Evolutionary conservation across 53 echinoderm and acorn worm species (phyloP).

Genomic region (Hippasteria phrygiana): DNA sequence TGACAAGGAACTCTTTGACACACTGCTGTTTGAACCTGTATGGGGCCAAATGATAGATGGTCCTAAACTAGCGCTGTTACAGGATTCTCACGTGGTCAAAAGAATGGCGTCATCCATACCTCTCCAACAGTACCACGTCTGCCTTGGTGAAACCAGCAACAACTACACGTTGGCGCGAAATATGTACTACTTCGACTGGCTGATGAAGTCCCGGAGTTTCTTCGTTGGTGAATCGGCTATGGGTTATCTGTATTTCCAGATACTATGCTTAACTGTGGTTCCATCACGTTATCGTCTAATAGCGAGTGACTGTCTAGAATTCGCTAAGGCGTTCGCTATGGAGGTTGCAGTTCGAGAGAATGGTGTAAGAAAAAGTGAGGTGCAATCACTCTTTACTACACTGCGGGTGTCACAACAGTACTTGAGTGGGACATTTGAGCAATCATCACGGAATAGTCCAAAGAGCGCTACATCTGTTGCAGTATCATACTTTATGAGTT

Average conservation of each 20-base stretch:
- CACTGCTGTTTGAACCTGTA: slow-evolving; percentile 37
- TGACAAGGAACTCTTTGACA: slow-evolving; percentile 24
- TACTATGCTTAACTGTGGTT: slow-evolving; percentile 14
- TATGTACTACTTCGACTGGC: slow-evolving; percentile 45
- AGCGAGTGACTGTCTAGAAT: slow-evolving; percentile 14
- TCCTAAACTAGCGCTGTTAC: not conserved
- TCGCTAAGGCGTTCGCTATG: slow-evolving; percentile 29
- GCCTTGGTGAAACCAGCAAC: slow-evolving; percentile 28
- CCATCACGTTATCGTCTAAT: slow-evolving; percentile 22
- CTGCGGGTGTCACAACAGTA: slow-evolving; percentile 38
- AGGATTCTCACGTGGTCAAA: not conserved
- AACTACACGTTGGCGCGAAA: slow-evolving; percentile 40
- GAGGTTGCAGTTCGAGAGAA: slow-evolving; percentile 46
- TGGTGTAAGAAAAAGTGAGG: slow-evolving; percentile 7
- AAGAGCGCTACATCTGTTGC: slow-evolving; percentile 19
- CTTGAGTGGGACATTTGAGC: slow-evolving; percentile 11
- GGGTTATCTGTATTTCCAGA: slow-evolving; percentile 32
- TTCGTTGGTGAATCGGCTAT: slow-evolving; percentile 42
- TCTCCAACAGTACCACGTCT: slow-evolving; percentile 43
- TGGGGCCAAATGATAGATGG: slow-evolving; percentile 56
- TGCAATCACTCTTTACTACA: slow-evolving; percentile 6
- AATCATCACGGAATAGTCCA: slow-evolving; percentile 40
- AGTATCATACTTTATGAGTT: slow-evolving; percentile 45
- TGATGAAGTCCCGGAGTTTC: slow-evolving; percentile 30
- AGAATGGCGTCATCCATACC: slow-evolving; percentile 28